These are phyloP conservation scores for Rhizoglyphus robini DNA, from an alignment of 1,140 invertebrate species.

Conservation along the genomic window DNA sequence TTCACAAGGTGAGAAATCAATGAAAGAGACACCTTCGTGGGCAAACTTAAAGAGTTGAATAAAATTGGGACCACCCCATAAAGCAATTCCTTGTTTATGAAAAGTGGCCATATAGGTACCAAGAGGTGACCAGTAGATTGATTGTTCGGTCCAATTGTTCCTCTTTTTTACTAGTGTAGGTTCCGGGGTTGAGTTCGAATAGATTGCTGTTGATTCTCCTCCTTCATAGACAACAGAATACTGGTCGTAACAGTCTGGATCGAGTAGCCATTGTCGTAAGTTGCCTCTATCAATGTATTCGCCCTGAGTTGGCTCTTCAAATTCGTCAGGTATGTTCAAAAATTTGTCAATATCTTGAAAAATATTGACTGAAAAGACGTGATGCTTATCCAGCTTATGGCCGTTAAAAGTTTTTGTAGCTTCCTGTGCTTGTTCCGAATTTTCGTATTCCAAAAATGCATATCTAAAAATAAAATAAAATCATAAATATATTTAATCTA, in stretches of 20 bases:
- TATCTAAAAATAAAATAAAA: conserved; percentile 43
- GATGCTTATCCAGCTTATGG: conserved; percentile 87
- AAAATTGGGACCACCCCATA: conserved; percentile 93
- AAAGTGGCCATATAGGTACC: conserved; percentile 93
- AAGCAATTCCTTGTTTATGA: conserved; percentile 80
- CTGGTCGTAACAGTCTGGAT: conserved; percentile 88
- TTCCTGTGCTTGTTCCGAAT: conserved; percentile 61
- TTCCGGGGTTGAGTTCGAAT: conserved; percentile 77
- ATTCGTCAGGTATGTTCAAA: conserved; percentile 77
- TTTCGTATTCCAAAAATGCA: conserved; percentile 81
- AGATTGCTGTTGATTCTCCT: conserved; percentile 65
- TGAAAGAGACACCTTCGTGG: conserved; percentile 79
- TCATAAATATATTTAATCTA: conserved; percentile 19
- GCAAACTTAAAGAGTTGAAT: conserved; percentile 77
- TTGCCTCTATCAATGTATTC: conserved; percentile 67
- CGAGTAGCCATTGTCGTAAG: conserved; percentile 75
- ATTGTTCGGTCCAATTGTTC: conserved; percentile 28
- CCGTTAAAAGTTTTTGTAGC: conserved; percentile 77
- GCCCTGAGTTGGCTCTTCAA: conserved; percentile 72
- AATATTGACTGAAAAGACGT: conserved; percentile 86
- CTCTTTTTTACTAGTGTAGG: conserved; percentile 66
- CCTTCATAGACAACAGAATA: conserved; percentile 75
- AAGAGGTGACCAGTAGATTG: conserved; percentile 22
- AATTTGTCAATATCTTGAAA: conserved; percentile 95
- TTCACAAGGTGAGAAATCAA: conserved; percentile 96